Base-by-base conservation (phyloP, 2,113 vertebrate species). In the Pleuronectes platessa region DNA sequence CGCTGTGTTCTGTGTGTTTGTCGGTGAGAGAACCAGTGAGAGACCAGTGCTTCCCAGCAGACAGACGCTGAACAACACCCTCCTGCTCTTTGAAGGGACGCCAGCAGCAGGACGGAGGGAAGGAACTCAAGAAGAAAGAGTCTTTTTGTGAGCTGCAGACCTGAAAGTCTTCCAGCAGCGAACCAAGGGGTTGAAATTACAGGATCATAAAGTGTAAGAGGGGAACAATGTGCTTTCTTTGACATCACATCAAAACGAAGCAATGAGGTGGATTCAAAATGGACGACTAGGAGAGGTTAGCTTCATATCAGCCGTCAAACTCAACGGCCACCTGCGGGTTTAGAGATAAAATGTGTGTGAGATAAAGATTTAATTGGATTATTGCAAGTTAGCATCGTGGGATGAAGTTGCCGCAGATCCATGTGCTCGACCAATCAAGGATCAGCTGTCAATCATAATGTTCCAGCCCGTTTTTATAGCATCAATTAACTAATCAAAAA, bases 101-200 rank as follows among this genome's bases (percentile, higher is more conserved):
- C 89, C 89, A 89, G 64, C 21, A 2, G 63, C 87, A 82, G 89
- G 89, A 85, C 82, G 82, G 70, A 78, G 72, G 76, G 60, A 60
- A 80, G 85, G 77, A 79, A 83, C 55, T 13, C 66, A 73, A 83
- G 86, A 86, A 91, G 76, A 90, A 89, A 91, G 86, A 82, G 60
- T 49, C 64, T 78, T 84, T 88, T 67, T 81, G 81, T 87, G 74
- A 87, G 59, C 49, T 47, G 61, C 68, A 47, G 77, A 80, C 63
- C 71, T 76, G 79, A 79, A 81, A 62, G 78, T 71, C 66, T 68
- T 86, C 75, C 83, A 83, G 69, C 59, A 1, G 63, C 13, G 76
- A 85, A 64, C n/a, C n/a, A 35, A 24, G 75, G 80, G 80, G 87
- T 71, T 85, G 69, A 79, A 86, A 83, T 88, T 79, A 68, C 63